Evolutionary conservation across 2,888 invertebrate species (phyloP), one percentile per base, ranked within the genome.

Genomic region (Agrotis clavis): DNA sequence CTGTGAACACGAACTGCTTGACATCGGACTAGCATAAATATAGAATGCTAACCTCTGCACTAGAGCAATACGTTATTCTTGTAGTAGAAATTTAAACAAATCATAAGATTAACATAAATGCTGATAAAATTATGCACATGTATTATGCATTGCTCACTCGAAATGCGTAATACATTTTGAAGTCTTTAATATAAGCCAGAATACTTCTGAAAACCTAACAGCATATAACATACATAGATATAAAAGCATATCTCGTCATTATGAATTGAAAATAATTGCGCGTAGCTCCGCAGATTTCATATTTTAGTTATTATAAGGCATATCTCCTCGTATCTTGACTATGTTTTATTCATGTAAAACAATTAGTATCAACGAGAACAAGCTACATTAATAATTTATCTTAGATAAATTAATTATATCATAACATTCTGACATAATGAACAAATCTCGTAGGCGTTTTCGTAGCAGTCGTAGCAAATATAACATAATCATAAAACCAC

Each of bases 31-130:
- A 83, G 19, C 56, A 65, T 69, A 51, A 53, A 82, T 71, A 53
- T 50, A 54, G 25, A 67, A 45, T 51, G 45, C 11, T 56, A 47
- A 30, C 41, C 54, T 66, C 16, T 66, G 63, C 56, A 71, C 62
- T 63, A n/a, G n/a, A 71, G 51, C 62, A 68, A 82, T 71, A 79
- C 64, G 69, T 82, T 69, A 62, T 51, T 54, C 51, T 54, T 59
- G 57, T 62, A 71, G 57, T 59, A 69, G 50, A 56, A 60, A 47
- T 66, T 51, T 48, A 51, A 74, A 78, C 83, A 82, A 74, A 74
- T 78, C 74, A 72, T 74, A 63, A 68, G 19, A 71, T 71, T 66
- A 67, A 59, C 60, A 71, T 81, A 74, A 45, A 56, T 72, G 57
- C 72, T 71, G 68, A 71, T 67, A 67, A 59, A 50, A 41, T 56